Conservation (phyloP, 2,888 invertebrate genomes). For the Siphlonurus alternatus region DNA sequence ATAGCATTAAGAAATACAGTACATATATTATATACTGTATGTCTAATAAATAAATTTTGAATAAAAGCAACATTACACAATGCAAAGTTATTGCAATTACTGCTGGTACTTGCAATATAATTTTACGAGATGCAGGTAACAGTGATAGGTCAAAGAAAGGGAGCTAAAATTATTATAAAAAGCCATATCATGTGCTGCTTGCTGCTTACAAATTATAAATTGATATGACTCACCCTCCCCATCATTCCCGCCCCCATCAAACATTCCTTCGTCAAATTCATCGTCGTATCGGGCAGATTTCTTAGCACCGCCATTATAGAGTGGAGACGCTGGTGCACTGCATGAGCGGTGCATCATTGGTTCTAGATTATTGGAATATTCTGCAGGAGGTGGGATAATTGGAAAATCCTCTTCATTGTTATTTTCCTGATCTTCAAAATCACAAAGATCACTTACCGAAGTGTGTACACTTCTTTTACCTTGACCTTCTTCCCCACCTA, state of each 20-base stretch:
- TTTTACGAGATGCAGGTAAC: no score
- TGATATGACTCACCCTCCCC: background rate
- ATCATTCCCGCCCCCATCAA: background rate
- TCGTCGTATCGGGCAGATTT: background rate
- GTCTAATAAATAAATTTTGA: no score
- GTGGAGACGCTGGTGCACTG: background rate
- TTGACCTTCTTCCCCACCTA: background rate
- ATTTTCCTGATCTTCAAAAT: background rate
- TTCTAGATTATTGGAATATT: background rate
- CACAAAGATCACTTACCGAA: background rate
- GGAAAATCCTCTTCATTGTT: background rate
- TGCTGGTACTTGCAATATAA: no score
- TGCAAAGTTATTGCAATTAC: no score
- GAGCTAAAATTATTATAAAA: no score
- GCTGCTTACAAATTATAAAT: no score
- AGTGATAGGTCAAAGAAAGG: no score
- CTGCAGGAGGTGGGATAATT: background rate
- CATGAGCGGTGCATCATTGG: background rate
- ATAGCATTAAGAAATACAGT: no score
- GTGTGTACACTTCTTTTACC: slow-evolving; percentile 1
- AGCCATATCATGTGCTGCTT: no score
- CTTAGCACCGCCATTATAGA: background rate
- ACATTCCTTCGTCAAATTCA: background rate
- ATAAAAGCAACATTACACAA: no score
- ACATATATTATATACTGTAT: no score